These are phyloP conservation scores for Lanistes nyassanus DNA, from an alignment of 1,140 invertebrate genomes.

Conservation along the genomic window DNA sequence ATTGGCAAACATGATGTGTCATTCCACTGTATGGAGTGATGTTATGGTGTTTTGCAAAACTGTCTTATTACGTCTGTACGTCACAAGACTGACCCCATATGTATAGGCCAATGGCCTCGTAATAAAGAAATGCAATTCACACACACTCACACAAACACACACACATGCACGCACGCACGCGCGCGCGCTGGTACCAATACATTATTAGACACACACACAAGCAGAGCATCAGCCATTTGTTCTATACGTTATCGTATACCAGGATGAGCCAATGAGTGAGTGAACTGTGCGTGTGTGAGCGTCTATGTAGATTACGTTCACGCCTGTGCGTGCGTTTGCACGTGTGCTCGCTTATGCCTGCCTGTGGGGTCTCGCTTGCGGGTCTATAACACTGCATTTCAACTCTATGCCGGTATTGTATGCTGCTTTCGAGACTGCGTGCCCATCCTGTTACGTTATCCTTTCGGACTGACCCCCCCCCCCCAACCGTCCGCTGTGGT, in stretches of 20 bases:
- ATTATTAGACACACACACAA: too few relatives aligned
- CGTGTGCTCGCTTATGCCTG: not conserved
- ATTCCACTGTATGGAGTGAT: not conserved
- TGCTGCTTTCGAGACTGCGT: not conserved
- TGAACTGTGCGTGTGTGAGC: not conserved
- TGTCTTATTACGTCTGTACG: not conserved
- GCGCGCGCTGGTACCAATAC: not conserved
- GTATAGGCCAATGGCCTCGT: too few relatives aligned
- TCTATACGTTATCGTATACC: not conserved
- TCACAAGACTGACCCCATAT: not conserved
- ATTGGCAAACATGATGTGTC: too few relatives aligned
- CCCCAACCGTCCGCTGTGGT: too few relatives aligned
- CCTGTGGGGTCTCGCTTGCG: not conserved
- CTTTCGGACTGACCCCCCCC: too few relatives aligned
- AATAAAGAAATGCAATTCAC: not conserved
- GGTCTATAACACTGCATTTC: not conserved
- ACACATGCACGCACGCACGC: not conserved
- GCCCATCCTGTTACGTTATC: too few relatives aligned
- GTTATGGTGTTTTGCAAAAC: not conserved
- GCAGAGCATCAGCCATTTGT: too few relatives aligned
- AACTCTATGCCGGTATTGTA: not conserved
- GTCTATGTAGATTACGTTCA: too few relatives aligned
- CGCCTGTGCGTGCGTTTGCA: not conserved
- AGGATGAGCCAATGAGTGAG: not conserved
- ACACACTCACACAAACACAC: not conserved